Base-by-base conservation (phyloP, 2,888 invertebrate genomes). In the Lingula anatina region DNA sequence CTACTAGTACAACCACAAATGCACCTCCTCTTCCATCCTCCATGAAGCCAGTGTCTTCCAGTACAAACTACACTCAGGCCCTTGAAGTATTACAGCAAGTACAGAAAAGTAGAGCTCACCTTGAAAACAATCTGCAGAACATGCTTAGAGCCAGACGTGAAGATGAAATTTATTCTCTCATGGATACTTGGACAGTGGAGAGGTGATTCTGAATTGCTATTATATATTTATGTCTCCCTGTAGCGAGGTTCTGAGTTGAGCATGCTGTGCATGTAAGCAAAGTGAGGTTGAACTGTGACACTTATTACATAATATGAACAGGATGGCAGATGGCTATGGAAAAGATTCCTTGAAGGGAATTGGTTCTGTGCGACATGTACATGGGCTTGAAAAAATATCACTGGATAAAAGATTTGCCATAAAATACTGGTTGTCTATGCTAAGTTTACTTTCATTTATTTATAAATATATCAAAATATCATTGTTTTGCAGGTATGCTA, bases 111-210 rank as follows among this genome's bases (percentile, higher is more conserved):
- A 57, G 65, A 18, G 59, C 55, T 12, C 62, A 51, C 31, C 57
- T 71, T 36, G 68, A 71, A 51, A 57, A 60, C 4, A 71, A 71
- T 54, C 45, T 71, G 39, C 60, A 66, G 41, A 54, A 58, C 15
- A 64, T 69, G 23, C 48, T 68, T n/a, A 47, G 65, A 38, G 59
- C 62, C 4, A 47, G 62, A 20, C 60, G 63, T 36, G 65, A 67
- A 15, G 56, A 57, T 2, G 62, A 64, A 48, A 63, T 68, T 23
- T 68, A 60, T 50, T 51, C 55, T 18, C 43, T 65, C 9, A 49
- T 69, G 35, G 62, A 61, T 31, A 58, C 56, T 18, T 49, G 60
- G 9, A 55, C 61, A 20, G 51, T 59, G 42, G 61, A 64, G 36
- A 61, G 65, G 65, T 67, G 49, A 36, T 57, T 24, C 15, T 38